Percentiles rank a stretch among this genome's conserved stretches.
Evolutionary conservation across 1,140 invertebrate species (phyloP).

Genomic region (Polyergus mexicanus): DNA sequence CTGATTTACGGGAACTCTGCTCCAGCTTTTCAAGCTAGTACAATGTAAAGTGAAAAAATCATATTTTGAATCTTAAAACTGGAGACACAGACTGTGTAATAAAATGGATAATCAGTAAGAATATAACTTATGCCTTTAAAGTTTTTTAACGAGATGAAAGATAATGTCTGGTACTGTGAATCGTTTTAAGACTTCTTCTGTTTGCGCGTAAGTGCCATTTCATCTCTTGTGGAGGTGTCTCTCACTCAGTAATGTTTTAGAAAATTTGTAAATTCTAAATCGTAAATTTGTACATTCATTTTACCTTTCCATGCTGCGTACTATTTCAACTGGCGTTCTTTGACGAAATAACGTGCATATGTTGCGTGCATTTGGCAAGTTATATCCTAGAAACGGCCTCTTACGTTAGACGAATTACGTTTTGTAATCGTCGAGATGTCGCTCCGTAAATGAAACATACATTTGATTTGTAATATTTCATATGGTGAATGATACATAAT

Average conservation of each 20-base stretch:
- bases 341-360: conserved; percentile 55
- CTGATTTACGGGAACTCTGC: conserved; percentile 66
- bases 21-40: conserved; percentile 78
- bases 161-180: conserved; percentile 70
- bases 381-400: conserved; percentile 73
- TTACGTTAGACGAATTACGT: conserved; percentile 60
- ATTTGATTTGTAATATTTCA: conserved; percentile 66
- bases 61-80: conserved; percentile 81
- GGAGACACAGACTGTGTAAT: conserved; percentile 80
- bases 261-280: conserved; percentile 64
- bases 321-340: conserved; percentile 27
- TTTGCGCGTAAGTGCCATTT: conserved; percentile 76
- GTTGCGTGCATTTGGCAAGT: conserved; percentile 67
- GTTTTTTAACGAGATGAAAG: conserved; percentile 77
- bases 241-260: conserved; percentile 60
- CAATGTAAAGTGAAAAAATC: conserved; percentile 78
- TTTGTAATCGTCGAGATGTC: conserved; percentile 63
- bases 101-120: conserved; percentile 80
- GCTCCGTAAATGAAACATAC: conserved; percentile 63
- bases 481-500: conserved; percentile 66
- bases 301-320: conserved; percentile 52
- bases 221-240: conserved; percentile 69
- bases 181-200: conserved; percentile 63
- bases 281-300: conserved; percentile 64
- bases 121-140: conserved; percentile 77